Conservation (phyloP, 2,797 vertebrate genomes). For the Peromyscus melanophrys region DNA sequence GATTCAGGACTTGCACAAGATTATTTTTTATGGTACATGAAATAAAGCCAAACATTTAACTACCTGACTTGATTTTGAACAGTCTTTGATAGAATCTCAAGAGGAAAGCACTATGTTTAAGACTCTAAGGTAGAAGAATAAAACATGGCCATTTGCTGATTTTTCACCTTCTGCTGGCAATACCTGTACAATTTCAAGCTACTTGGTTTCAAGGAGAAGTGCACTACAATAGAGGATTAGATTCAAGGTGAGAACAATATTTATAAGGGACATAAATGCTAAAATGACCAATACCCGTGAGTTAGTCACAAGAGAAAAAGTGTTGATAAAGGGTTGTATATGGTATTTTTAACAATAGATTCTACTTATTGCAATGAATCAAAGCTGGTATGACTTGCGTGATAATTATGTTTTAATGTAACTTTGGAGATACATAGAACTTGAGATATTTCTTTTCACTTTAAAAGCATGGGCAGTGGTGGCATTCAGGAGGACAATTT, state of each 20-base stretch:
- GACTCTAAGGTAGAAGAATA: not conserved
- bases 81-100: not conserved
- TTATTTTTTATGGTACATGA: not conserved
- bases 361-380: slow-evolving; percentile 35
- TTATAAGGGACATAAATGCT: slow-evolving; percentile 62
- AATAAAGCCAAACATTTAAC: slow-evolving; percentile 45
- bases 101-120: not conserved
- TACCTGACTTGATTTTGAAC: slow-evolving; percentile 66
- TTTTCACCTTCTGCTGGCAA: slow-evolving; percentile 14
- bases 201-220: slow-evolving; percentile 60
- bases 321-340: slow-evolving; percentile 20
- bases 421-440: not conserved
- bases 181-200: slow-evolving; percentile 39
- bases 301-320: slow-evolving; percentile 15
- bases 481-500: not conserved
- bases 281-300: slow-evolving; percentile 36
- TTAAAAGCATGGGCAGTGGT: not conserved
- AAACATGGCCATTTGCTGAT: not conserved
- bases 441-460: slow-evolving; percentile 14
- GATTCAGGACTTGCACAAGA: not conserved
- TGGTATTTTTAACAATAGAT: not conserved
- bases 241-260: slow-evolving; percentile 65
- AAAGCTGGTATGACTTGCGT: not conserved
- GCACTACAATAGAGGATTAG: slow-evolving; percentile 26
- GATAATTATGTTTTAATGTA: slow-evolving; percentile 7